Conservation (phyloP, 2,797 vertebrate genomes). For the Tokudaia muenninki region DNA sequence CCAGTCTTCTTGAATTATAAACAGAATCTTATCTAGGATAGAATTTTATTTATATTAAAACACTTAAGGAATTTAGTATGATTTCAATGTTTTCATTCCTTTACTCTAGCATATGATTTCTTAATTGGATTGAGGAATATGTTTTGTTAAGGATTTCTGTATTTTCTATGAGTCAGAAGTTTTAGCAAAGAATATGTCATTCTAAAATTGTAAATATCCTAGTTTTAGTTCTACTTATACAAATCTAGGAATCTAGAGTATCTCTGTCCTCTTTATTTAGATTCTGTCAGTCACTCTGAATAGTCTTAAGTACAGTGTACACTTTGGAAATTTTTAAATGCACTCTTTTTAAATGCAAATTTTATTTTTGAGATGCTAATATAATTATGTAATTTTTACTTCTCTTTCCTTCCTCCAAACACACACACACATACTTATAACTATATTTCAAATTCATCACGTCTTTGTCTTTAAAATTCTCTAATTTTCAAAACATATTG, state of each 20-base stretch:
- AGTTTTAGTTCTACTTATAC: slow-evolving; percentile 3
- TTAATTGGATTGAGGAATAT: neutral
- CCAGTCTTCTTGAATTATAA: neutral
- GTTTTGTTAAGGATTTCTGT: neutral
- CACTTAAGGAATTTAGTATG: neutral
- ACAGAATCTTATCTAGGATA: neutral
- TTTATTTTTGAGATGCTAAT: neutral
- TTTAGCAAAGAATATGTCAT: slow-evolving; percentile 17
- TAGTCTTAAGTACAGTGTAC: neutral
- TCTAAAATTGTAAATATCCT: neutral
- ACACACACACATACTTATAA: neutral
- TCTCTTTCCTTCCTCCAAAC: neutral
- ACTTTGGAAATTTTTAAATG: slow-evolving; percentile 5
- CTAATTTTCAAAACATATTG: neutral
- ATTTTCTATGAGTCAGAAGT: neutral
- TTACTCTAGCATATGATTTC: neutral
- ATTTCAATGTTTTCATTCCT: neutral
- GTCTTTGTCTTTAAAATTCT: neutral
- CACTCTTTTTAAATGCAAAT: neutral
- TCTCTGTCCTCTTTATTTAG: neutral
- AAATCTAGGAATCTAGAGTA: neutral
- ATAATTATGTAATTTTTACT: neutral
- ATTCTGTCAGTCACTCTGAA: neutral
- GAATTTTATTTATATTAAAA: slow-evolving; percentile 5
- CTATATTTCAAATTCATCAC: neutral